These are phyloP conservation scores for Limenitis camilla DNA, from an alignment of 2,888 invertebrate species.

Conservation along the genomic window DNA sequence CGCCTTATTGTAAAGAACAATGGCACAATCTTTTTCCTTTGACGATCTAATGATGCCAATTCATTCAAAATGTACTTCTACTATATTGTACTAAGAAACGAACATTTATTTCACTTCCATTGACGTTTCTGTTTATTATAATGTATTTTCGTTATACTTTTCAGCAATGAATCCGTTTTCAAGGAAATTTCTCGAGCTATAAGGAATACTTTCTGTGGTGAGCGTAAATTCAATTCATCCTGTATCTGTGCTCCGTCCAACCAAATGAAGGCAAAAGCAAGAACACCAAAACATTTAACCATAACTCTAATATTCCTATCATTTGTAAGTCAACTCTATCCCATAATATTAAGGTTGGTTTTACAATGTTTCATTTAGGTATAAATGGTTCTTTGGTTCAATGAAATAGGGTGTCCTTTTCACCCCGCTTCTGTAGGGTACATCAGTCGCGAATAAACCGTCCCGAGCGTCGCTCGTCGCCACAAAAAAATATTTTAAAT, in stretches of 20 bases:
- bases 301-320: conserved; percentile 37
- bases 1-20: neutral
- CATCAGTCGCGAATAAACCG: conserved; percentile 69
- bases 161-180: conserved; percentile 11
- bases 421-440: conserved; percentile 58
- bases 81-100: neutral
- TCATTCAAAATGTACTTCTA: conserved; percentile 1
- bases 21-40: conserved; percentile 7
- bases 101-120: neutral
- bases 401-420: conserved; percentile 55
- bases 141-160: neutral
- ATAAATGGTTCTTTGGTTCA: conserved; percentile 36
- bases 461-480: conserved; percentile 56
- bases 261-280: conserved; percentile 58
- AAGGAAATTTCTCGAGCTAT: conserved; percentile 35
- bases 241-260: conserved; percentile 63
- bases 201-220: conserved; percentile 41
- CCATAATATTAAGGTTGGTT: conserved; percentile 16
- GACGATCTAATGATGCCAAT: conserved; percentile 12
- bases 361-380: conserved; percentile 24
- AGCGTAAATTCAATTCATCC: conserved; percentile 66
- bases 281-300: conserved; percentile 58
- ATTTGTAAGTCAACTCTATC: conserved; percentile 26
- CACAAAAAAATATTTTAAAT: conserved; percentile 32
- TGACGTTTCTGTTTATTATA: neutral